phyloP scores from a whole-genome alignment of 2,888 invertebrate species.

The Pristionchus entomophagus region DNA sequence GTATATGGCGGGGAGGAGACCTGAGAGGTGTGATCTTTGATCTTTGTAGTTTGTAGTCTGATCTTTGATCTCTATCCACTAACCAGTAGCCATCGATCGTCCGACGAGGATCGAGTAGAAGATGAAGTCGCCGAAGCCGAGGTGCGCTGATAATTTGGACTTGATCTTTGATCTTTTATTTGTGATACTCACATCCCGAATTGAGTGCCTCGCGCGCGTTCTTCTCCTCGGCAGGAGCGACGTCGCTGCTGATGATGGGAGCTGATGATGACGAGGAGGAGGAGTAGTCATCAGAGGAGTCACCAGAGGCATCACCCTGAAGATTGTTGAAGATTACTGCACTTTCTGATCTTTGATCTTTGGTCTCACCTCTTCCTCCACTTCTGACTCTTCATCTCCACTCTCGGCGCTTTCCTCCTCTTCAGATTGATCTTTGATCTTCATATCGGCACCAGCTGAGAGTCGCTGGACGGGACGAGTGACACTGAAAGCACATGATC shows the following conservation, averaged over 20 bases:
- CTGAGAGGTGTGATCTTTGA: neutral
- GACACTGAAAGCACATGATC: neutral
- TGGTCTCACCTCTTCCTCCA: neutral
- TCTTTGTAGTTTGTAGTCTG: neutral
- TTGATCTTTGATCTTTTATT: slow-evolving; percentile 8
- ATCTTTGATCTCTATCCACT: neutral
- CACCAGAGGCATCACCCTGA: neutral
- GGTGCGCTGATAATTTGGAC: slow-evolving; percentile 82
- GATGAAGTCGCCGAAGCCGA: slow-evolving; percentile 97
- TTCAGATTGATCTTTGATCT: neutral
- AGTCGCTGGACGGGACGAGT: neutral
- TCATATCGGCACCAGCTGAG: neutral
- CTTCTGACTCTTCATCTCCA: no score
- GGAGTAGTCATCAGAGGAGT: neutral
- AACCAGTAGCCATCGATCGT: slow-evolving; percentile 96
- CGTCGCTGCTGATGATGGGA: neutral
- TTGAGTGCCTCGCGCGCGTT: slow-evolving; percentile 42
- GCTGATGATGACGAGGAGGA: neutral
- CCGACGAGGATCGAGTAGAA: slow-evolving; percentile 98
- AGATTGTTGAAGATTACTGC: no score
- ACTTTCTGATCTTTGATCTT: neutral
- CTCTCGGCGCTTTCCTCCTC: no score
- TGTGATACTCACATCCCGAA: slow-evolving; percentile 7
- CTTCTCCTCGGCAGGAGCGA: neutral
- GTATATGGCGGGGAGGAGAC: slow-evolving; percentile 9